phyloP scores from a whole-genome alignment of 2,888 invertebrate species.

The Dorcus parallelipipedus region DNA sequence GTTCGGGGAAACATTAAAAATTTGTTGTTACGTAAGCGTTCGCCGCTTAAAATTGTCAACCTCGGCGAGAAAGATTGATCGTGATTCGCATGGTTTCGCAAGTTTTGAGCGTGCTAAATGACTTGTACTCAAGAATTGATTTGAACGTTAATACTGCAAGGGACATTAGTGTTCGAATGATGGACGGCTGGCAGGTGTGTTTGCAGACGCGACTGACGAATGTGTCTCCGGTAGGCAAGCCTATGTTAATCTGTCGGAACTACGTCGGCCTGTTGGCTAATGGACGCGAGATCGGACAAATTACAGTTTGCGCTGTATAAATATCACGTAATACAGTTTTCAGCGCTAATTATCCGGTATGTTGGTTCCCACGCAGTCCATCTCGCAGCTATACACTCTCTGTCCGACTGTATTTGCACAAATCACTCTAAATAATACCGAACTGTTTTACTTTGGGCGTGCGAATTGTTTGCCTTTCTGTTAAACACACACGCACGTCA shows the following conservation, averaged over 20 bases:
- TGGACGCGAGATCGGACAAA: slow-evolving; percentile 22
- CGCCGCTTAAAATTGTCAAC: too few species aligned
- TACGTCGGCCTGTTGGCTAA: slow-evolving; percentile 15
- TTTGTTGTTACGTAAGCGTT: too few species aligned
- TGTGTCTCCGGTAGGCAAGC: slow-evolving; percentile 29
- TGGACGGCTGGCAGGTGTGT: slow-evolving; percentile 33
- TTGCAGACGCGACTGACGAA: slow-evolving; percentile 29
- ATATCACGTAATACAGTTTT: slow-evolving; percentile 31
- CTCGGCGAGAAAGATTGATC: too few species aligned
- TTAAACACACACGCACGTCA: too few species aligned
- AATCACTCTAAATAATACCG: slow-evolving; percentile 21
- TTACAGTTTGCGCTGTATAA: slow-evolving; percentile 28
- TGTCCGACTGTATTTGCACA: slow-evolving; percentile 22
- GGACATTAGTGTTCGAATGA: slow-evolving; percentile 25
- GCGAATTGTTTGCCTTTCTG: too few species aligned
- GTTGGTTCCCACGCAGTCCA: slow-evolving; percentile 24
- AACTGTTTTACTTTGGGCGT: too few species aligned
- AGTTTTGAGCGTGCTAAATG: too few species aligned
- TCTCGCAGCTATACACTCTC: slow-evolving; percentile 14
- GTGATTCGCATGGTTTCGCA: too few species aligned
- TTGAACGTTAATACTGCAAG: neutral
- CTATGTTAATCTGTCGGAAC: slow-evolving; percentile 25
- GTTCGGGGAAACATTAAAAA: too few species aligned
- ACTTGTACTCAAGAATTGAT: too few species aligned
- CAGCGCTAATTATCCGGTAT: slow-evolving; percentile 30